These are phyloP conservation scores for Gallinago stenura DNA, from an alignment of 2,797 vertebrate species.

Conservation along the genomic window DNA sequence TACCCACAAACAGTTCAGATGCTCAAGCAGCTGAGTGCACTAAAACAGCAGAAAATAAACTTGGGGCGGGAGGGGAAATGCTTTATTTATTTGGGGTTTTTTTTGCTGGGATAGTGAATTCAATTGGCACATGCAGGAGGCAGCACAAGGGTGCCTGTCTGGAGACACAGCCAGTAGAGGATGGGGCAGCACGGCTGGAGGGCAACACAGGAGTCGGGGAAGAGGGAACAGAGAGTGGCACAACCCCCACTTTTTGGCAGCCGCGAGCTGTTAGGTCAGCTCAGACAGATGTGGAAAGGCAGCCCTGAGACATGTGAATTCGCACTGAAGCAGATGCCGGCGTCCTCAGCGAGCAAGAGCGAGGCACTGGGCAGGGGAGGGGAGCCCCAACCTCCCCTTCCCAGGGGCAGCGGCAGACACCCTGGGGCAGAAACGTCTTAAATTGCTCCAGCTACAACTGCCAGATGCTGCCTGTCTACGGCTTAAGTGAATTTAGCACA, in stretches of 20 bases:
- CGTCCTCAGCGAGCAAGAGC: not conserved
- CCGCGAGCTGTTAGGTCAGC: not conserved
- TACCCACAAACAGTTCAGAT: not conserved
- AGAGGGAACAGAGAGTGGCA: not conserved
- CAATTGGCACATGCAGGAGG: not conserved
- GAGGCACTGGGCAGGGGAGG: not conserved
- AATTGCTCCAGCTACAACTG: not conserved
- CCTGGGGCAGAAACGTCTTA: slow-evolving; percentile 33
- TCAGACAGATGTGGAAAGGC: not conserved
- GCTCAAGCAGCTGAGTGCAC: not conserved
- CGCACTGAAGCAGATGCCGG: not conserved
- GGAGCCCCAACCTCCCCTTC: slow-evolving; percentile 9
- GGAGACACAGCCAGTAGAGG: rapidly evolving
- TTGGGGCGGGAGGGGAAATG: rapidly evolving
- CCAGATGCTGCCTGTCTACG: slow-evolving; percentile 62
- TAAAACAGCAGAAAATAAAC: not conserved
- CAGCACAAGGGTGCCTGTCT: not conserved
- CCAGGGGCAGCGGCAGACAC: slow-evolving; percentile 17
- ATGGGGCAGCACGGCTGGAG: rapidly evolving
- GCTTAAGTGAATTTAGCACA: slow-evolving; percentile 60
- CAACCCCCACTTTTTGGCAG: not conserved
- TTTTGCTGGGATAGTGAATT: not conserved
- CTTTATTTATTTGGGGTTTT: not conserved
- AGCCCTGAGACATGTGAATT: not conserved
- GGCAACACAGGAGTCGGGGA: rapidly evolving